Conservation (phyloP, 2,888 invertebrate species). For the Cinara cedri region DNA sequence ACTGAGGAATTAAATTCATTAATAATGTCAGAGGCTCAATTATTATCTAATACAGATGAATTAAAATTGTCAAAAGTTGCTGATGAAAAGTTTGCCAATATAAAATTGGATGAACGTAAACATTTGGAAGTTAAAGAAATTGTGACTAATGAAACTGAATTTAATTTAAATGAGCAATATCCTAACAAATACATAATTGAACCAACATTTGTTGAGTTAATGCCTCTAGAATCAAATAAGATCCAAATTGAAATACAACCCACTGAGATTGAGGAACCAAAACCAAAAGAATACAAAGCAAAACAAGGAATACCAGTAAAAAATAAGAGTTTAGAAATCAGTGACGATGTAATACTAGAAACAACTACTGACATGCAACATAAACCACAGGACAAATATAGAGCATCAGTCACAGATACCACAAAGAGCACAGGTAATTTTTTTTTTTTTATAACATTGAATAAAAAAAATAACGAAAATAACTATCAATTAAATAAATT, state of each 20-base stretch:
- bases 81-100: neutral
- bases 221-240: conserved; percentile 15
- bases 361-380: neutral
- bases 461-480: neutral
- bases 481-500: neutral
- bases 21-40: conserved; percentile 54
- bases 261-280: neutral
- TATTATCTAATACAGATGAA: conserved; percentile 63
- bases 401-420: conserved; percentile 24
- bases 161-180: neutral
- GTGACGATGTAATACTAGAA: conserved; percentile 7
- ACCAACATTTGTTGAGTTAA: neutral
- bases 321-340: neutral
- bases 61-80: conserved; percentile 61
- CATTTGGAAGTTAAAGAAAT: conserved; percentile 16
- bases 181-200: neutral
- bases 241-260: neutral
- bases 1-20: conserved; percentile 15
- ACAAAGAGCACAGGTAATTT: conserved; percentile 28
- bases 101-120: neutral
- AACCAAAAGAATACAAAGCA: neutral
- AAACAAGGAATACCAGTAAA: neutral
- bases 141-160: neutral
- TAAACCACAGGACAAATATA: neutral
- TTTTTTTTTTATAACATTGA: neutral